Evolutionary conservation across 2,113 vertebrate species (phyloP).

Genomic region (Rhinogobius similis): DNA sequence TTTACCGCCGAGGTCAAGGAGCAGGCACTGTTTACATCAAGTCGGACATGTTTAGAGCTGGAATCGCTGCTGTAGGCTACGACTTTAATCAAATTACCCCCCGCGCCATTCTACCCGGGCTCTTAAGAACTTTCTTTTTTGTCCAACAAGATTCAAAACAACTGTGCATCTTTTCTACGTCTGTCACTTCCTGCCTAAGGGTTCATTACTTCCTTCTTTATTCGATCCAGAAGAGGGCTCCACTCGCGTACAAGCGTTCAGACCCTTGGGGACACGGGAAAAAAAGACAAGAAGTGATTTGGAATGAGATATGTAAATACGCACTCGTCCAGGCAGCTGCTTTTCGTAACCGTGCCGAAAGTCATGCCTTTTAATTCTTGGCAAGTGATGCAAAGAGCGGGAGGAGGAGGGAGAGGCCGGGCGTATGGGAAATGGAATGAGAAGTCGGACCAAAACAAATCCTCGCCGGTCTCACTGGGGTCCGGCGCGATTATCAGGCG

Average conservation of each 20-base stretch:
- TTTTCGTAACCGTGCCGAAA: conserved; percentile 74
- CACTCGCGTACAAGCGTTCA: conserved; percentile 15
- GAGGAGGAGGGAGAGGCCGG: conserved; percentile 71
- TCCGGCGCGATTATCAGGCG: conserved; percentile 71
- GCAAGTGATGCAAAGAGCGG: conserved; percentile 70
- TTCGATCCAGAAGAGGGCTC: conserved; percentile 71
- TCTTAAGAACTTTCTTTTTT: conserved; percentile 63
- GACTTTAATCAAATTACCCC: conserved; percentile 77
- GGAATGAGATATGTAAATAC: conserved; percentile 78
- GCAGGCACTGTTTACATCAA: conserved; percentile 76
- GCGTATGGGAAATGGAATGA: conserved; percentile 77
- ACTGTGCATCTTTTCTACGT: conserved; percentile 72
- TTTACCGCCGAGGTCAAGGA: conserved; percentile 78
- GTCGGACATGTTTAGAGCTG: conserved; percentile 77
- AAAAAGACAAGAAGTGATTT: conserved; percentile 71
- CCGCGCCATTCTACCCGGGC: conserved; percentile 31
- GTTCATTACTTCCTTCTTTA: conserved; percentile 75
- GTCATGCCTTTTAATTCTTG: conserved; percentile 77
- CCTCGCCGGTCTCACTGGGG: conserved; percentile 75
- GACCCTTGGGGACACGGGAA: conserved; percentile 39
- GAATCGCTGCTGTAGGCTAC: conserved; percentile 79
- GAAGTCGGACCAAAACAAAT: conserved; percentile 76
- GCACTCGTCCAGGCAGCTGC: conserved; percentile 74
- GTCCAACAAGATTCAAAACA: conserved; percentile 78
- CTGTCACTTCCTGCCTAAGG: conserved; percentile 79